Evolutionary conservation across 23 tunicate species (phyloP).

Genomic region (Diplosoma virens): DNA sequence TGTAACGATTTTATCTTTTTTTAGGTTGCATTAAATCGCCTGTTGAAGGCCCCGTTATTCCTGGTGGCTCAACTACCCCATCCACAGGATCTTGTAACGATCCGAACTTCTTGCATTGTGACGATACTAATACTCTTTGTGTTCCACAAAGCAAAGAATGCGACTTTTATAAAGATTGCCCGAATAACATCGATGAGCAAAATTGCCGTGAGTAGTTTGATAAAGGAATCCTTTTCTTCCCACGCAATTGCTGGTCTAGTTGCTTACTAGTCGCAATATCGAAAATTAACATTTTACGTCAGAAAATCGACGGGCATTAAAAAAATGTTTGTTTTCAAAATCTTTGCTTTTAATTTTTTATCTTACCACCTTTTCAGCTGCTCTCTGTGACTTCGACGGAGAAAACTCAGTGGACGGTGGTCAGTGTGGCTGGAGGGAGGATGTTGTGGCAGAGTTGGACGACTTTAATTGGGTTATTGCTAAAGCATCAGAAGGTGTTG

Average conservation of each 20-base stretch:
- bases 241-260: too few species aligned
- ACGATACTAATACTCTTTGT: conserved; percentile 15
- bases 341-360: too few species aligned
- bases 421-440: conserved; percentile 69
- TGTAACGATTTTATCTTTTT: neutral
- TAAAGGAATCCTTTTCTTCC: too few species aligned
- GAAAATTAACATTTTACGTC: too few species aligned
- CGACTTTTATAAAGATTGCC: conserved; percentile 71
- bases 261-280: too few species aligned
- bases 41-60: conserved; percentile 29
- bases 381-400: conserved; percentile 62
- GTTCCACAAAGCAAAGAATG: conserved; percentile 61
- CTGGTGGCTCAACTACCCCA: conserved; percentile 26
- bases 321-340: too few species aligned
- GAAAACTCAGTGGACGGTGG: conserved; percentile 20
- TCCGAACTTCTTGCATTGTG: conserved; percentile 29
- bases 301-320: too few species aligned
- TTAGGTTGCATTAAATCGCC: conserved; percentile 74
- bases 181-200: conserved; percentile 56
- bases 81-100: conserved; percentile 33
- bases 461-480: conserved; percentile 73
- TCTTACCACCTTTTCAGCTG: too few species aligned
- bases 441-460: conserved; percentile 54
- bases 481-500: conserved; percentile 33
- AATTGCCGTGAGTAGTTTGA: conserved; percentile 79